Evolutionary conservation across 2,888 invertebrate species (phyloP), one percentile per base, ranked within the genome.

Genomic region (Ectobius pallidus): DNA sequence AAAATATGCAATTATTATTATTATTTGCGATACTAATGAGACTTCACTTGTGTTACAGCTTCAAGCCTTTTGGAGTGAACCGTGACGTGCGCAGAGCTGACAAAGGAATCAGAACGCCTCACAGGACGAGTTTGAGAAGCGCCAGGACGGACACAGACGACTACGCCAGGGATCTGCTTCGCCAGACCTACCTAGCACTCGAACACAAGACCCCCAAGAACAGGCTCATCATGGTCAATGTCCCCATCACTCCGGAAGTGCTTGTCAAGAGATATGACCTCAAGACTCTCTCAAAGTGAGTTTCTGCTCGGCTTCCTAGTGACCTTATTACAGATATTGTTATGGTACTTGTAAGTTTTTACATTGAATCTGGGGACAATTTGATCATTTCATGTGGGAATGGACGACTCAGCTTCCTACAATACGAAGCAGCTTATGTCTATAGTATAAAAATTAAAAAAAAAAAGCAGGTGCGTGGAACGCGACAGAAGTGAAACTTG

Each of bases 181-280:
- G 52, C 18, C 27, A 67, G 30, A 55, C 27, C 30, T 55, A 52
- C 22, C 42, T 71, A 30, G 69, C 39, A 22, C 30, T 69, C 39
- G 71, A 71, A 52, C 30, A 25, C 16, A 14, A 27, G 1, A 34
- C 49, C 16, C 25, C 42, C 30, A 65, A 49, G 20, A 58, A 55
- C 49, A n/a, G 63, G 4, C 61, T 68, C 6, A 65, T 77, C 20
- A 63, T 77, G 52, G 82, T 92, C 14, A 70, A 73, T 6, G 65
- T 77, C n/a, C 91, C 91, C 0, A 83, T 89, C 0, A 86, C 88
- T 78, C 85, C 90, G 0, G 91, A 91, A 77, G 84, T 87, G 14
- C 80, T 92, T 74, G 91, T 90, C 9, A 92, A 91, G 83, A 90
- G 89, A 77, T 92, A 89, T 80, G 90, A 92, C 80, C 82, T 92